Evolutionary conservation across 2,888 invertebrate species (phyloP).

Genomic region (Hirtodrosophila histrioides): DNA sequence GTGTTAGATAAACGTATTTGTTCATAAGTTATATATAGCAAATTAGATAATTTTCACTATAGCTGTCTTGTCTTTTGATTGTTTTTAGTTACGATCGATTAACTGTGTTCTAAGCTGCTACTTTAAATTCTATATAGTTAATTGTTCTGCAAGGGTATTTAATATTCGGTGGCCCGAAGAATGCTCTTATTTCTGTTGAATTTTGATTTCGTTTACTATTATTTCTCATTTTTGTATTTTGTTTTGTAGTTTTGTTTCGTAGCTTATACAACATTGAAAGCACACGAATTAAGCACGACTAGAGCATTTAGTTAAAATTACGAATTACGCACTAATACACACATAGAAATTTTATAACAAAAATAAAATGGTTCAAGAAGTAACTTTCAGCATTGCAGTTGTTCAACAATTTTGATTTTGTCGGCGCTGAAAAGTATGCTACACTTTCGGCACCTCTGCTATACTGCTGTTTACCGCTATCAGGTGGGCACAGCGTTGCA

Average conservation of each 20-base stretch:
- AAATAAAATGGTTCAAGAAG: slow-evolving; percentile 16
- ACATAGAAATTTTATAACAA: slow-evolving; percentile 45
- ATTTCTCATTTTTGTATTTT: slow-evolving; percentile 36
- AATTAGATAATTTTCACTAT: too few relatives aligned
- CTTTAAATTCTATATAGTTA: not conserved
- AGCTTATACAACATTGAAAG: slow-evolving; percentile 63
- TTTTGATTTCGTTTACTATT: slow-evolving; percentile 33
- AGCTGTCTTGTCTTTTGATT: too few relatives aligned
- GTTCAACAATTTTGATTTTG: slow-evolving; percentile 10
- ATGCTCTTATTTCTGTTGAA: slow-evolving; percentile 5
- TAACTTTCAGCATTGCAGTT: slow-evolving; percentile 9
- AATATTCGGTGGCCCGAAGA: slow-evolving; percentile 22
- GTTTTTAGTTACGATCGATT: too few relatives aligned
- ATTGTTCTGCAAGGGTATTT: slow-evolving; percentile 41
- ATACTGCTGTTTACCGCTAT: slow-evolving; percentile 30
- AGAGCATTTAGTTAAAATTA: slow-evolving; percentile 69
- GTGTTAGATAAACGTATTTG: not conserved
- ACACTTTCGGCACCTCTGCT: slow-evolving; percentile 17
- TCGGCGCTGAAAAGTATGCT: slow-evolving; percentile 48
- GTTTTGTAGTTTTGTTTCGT: slow-evolving; percentile 31
- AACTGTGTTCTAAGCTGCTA: too few relatives aligned
- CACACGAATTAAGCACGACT: slow-evolving; percentile 63
- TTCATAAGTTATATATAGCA: too few relatives aligned
- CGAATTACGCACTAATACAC: slow-evolving; percentile 71
- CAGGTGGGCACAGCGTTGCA: slow-evolving; percentile 40